A percentile compares a stretch with the other conserved stretches of the same genome.
Evolutionary conservation across 2,113 vertebrate genomes (phyloP).

Genomic region (Sminthopsis crassicaudata): DNA sequence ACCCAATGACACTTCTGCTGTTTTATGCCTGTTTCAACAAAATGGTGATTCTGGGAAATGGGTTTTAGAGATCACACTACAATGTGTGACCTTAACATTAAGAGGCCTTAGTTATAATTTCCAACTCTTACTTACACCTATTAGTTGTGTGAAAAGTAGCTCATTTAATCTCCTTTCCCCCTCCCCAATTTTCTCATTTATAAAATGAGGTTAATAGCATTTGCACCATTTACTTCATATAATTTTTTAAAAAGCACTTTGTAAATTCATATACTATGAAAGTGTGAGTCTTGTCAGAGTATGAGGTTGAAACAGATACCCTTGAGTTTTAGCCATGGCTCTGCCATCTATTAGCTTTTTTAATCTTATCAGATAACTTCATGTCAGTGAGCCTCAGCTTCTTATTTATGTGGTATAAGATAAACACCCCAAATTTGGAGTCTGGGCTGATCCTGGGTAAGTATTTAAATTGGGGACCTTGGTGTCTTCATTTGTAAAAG

Average conservation of each 20-base stretch:
- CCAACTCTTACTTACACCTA: background rate
- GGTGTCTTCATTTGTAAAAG: background rate
- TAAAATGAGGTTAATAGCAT: background rate
- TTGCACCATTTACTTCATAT: background rate
- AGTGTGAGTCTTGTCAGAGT: background rate
- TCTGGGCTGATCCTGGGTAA: background rate
- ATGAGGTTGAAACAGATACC: background rate
- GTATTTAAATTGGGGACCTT: background rate
- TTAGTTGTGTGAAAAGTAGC: background rate
- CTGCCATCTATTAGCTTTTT: background rate
- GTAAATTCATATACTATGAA: background rate
- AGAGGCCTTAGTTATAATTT: background rate
- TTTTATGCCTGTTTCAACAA: background rate
- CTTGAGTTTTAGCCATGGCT: background rate
- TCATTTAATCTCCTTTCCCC: background rate
- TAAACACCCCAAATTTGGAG: background rate
- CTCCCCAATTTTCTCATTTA: background rate
- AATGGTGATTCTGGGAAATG: background rate
- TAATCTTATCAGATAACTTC: background rate
- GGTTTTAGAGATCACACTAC: background rate
- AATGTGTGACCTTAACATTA: background rate
- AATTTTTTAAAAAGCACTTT: background rate
- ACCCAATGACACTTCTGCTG: background rate
- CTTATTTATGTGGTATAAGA: background rate
- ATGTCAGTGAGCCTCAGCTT: background rate